Evolutionary conservation across 92 coral and sea anemone species (phyloP), one percentile per base, ranked within the genome.

Genomic region (Palythoa heliodiscus): DNA sequence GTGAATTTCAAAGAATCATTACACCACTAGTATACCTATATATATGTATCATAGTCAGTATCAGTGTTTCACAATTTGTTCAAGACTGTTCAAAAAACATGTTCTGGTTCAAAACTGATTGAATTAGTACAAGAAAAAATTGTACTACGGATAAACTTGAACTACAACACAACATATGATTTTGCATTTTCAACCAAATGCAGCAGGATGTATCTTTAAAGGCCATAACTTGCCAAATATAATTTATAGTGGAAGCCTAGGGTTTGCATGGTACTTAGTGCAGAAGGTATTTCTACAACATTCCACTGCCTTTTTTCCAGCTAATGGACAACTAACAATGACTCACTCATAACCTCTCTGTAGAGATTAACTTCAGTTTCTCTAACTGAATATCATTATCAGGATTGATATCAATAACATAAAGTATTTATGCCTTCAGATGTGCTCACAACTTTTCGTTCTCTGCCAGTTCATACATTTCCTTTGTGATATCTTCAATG

Each of bases 401-500:
- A 13, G 47, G 39, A 37, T 2, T 3, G 11, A 13, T 22, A 24
- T 37, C 7, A 29, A 10, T 13, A 29, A 12, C 5, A 69, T 9
- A 13, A 69, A 25, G 14, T 69, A 67, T 22, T 29, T 5, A 64
- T 19, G 17, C 64, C 64, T 14, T 58, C 19, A 43, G 29, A 35
- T 87, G 86, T 52, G 85, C 73, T 72, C 94, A 90, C 71, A 87
- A 85, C 73, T 89, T 94, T 78, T 89, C 95, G 22, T 87, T 85
- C 77, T 91, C 87, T 43, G 97, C 93, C 23, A 93, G 89, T 60
- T 92, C 92, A 23, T 87, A 82, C 95, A 96, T 96, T 69, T 96
- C 98, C 87, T 86, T 89, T 1, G 93, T 89, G 24, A 94, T 86
- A 17, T 95, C 99, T 17, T 96, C 99, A 7, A 92, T 92, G 87